Evolutionary conservation across 2,113 vertebrate genomes (phyloP).

Genomic region (Misgurnus anguillicaudatus): DNA sequence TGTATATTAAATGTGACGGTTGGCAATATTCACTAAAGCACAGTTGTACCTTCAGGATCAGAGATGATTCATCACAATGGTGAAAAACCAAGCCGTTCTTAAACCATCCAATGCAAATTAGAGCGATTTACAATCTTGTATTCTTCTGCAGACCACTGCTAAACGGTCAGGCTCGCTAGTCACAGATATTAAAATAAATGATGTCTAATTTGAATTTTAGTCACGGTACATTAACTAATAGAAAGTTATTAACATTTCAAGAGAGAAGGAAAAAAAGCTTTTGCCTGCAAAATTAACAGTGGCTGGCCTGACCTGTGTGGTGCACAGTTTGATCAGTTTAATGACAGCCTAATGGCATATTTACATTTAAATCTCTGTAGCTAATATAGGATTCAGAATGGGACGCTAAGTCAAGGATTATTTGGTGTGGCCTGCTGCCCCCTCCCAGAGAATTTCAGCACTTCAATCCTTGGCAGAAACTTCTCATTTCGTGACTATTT

Average conservation of each 20-base stretch:
- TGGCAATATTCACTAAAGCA: slow-evolving; percentile 66
- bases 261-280: slow-evolving; percentile 92
- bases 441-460: slow-evolving; percentile 90
- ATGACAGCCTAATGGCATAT: slow-evolving; percentile 99
- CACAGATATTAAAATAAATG: slow-evolving; percentile 99
- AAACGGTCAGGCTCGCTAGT: slow-evolving; percentile 99
- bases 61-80: slow-evolving; percentile 79
- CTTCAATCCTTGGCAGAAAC: slow-evolving; percentile 97
- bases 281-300: slow-evolving; percentile 99
- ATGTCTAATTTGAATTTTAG: slow-evolving; percentile 99
- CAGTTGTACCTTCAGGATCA: slow-evolving; percentile 65
- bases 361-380: slow-evolving; percentile 99
- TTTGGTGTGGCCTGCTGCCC: slow-evolving; percentile 99
- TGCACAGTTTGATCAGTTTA: slow-evolving; percentile 98
- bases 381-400: slow-evolving; percentile 99
- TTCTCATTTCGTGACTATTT: slow-evolving; percentile 99
- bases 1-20: slow-evolving; percentile 62
- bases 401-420: slow-evolving; percentile 99
- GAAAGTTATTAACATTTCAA: slow-evolving; percentile 99
- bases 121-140: slow-evolving; percentile 96
- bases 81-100: slow-evolving; percentile 85
- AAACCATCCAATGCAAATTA: slow-evolving; percentile 95
- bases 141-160: slow-evolving; percentile 97
- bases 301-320: slow-evolving; percentile 98
- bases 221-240: slow-evolving; percentile 99